Conservation (phyloP, 2,888 invertebrate genomes). For the Zygogramma bicolorata region DNA sequence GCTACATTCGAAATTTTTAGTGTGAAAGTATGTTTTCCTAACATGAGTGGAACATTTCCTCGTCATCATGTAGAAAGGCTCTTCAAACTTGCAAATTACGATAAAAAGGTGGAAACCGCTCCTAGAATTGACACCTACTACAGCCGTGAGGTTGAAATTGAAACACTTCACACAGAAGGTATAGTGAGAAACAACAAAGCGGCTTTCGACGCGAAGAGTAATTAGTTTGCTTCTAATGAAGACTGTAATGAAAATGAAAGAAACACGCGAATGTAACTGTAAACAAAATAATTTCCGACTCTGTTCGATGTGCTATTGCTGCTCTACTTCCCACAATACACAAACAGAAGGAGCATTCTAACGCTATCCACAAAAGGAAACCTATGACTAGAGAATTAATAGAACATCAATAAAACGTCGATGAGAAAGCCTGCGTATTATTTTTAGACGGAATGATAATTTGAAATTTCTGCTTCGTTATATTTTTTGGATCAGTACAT, state of each 20-base stretch:
- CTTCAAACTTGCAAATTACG: background rate
- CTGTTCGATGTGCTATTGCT: background rate
- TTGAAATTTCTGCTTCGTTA: background rate
- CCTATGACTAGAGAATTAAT: background rate
- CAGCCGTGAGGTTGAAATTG: background rate
- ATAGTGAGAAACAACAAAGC: background rate
- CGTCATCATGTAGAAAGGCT: too few species aligned
- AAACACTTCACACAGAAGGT: background rate
- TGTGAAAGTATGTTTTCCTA: too few species aligned
- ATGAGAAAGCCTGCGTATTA: background rate
- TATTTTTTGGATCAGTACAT: background rate
- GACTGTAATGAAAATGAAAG: background rate
- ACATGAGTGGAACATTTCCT: too few species aligned
- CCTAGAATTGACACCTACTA: background rate
- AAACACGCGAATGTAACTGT: background rate
- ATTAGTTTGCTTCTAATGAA: background rate
- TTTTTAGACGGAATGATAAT: background rate
- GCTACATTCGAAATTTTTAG: too few species aligned
- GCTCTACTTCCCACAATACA: constrained; percentile 1
- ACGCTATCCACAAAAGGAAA: background rate
- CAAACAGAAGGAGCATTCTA: background rate
- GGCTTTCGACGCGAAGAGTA: background rate
- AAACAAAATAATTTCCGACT: constrained; percentile 1
- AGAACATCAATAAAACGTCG: background rate
- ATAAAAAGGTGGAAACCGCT: background rate